A percentile compares a stretch with the other conserved stretches of the same genome.
Conservation (phyloP, 2,797 vertebrate species). For the Brotula barbata region DNA sequence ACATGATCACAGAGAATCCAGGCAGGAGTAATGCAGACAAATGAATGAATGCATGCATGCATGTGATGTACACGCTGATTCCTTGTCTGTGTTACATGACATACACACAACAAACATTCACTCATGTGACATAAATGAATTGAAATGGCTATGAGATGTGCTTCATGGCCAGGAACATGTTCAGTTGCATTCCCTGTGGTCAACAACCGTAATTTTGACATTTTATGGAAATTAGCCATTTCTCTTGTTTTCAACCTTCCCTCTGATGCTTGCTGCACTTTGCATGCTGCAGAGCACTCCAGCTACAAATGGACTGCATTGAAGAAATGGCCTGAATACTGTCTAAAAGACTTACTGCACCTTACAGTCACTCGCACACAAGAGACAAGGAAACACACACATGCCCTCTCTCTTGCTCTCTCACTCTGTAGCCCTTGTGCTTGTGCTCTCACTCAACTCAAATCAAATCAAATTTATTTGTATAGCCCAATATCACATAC, state of each 20-base stretch:
- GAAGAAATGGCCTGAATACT: neutral
- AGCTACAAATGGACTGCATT: neutral
- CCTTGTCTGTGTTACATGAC: neutral
- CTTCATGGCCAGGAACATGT: too few species aligned
- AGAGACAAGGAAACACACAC: too few species aligned
- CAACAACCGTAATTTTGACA: too few species aligned
- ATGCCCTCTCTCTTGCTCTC: too few species aligned
- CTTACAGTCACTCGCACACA: neutral
- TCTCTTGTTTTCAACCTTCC: neutral
- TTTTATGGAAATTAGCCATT: too few species aligned
- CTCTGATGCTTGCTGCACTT: neutral
- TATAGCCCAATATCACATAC: too few species aligned
- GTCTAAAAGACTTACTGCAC: neutral
- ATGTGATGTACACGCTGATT: neutral
- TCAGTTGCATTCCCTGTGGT: neutral
- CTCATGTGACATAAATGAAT: too few species aligned
- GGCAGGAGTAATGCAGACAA: neutral
- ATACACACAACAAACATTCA: neutral
- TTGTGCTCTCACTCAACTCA: too few species aligned
- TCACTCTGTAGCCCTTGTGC: too few species aligned
- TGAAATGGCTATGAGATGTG: too few species aligned
- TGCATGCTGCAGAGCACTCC: neutral
- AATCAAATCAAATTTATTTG: too few species aligned
- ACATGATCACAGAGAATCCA: neutral
- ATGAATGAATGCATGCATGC: too few species aligned